phyloP scores from a whole-genome alignment of 2,888 invertebrate species.

The Drosophila limbata region DNA sequence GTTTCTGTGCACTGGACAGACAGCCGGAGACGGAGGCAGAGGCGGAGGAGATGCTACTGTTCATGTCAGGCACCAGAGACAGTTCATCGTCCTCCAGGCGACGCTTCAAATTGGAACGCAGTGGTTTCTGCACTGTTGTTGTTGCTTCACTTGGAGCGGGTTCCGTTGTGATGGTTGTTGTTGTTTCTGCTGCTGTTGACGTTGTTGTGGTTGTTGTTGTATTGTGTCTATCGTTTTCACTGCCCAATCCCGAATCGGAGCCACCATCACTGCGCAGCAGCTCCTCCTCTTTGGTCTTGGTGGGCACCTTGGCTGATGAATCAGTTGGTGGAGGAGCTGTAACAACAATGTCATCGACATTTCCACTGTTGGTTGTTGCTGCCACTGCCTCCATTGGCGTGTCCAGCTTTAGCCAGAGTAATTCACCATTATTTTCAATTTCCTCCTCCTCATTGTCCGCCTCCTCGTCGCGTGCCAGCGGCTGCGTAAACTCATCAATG shows the following conservation, averaged over 20 bases:
- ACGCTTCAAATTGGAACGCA: slow-evolving; percentile 90
- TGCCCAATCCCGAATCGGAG: slow-evolving; percentile 93
- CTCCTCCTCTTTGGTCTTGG: slow-evolving; percentile 65
- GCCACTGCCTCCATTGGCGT: slow-evolving; percentile 33
- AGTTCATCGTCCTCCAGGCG: slow-evolving; percentile 85
- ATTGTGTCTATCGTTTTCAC: slow-evolving; percentile 86
- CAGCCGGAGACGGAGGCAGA: background rate
- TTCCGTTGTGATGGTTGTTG: slow-evolving; percentile 48
- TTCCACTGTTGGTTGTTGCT: background rate
- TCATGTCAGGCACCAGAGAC: slow-evolving; percentile 50
- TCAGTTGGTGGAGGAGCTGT: background rate
- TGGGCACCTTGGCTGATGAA: slow-evolving; percentile 5
- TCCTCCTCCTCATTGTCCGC: slow-evolving; percentile 60
- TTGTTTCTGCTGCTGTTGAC: slow-evolving; percentile 45
- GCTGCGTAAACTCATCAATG: slow-evolving; percentile 80
- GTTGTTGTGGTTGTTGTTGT: slow-evolving; percentile 39
- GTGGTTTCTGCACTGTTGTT: slow-evolving; percentile 36
- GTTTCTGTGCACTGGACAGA: slow-evolving; percentile 84
- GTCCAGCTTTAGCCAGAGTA: slow-evolving; percentile 71
- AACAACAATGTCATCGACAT: background rate
- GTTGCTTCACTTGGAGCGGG: background rate
- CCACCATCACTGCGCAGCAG: slow-evolving; percentile 90
- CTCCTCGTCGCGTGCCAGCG: slow-evolving; percentile 42
- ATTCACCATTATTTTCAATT: slow-evolving; percentile 64
- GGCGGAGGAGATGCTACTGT: slow-evolving; percentile 4